Conservation (phyloP, 2,113 vertebrate genomes). For the Caretta caretta region DNA sequence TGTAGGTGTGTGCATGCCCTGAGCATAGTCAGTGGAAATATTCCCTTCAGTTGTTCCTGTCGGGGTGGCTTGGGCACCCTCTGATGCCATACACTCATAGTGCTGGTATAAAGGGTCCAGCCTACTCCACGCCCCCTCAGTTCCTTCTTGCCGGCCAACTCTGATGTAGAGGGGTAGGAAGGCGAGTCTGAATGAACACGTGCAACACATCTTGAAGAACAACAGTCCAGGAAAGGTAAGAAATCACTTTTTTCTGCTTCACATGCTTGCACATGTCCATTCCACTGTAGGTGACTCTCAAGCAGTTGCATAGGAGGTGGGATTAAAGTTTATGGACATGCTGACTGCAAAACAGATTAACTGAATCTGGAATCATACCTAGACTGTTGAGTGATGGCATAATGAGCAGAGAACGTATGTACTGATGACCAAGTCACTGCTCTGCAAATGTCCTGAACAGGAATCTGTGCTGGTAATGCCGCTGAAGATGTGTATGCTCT, state of each 20-base stretch:
- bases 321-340: background rate
- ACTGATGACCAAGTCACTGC: background rate
- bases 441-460: background rate
- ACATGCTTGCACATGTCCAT: background rate
- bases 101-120: background rate
- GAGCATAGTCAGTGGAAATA: background rate
- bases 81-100: background rate
- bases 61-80: too few species aligned
- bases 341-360: background rate
- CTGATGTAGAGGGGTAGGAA: background rate
- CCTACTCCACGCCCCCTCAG: background rate
- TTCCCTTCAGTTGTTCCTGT: background rate
- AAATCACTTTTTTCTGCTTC: background rate
- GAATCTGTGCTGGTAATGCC: background rate
- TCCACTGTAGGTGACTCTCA: background rate
- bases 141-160: background rate
- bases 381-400: background rate
- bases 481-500: background rate
- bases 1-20: background rate
- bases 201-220: background rate
- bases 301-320: background rate
- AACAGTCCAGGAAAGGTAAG: background rate
- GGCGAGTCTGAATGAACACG: background rate
- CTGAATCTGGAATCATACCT: background rate
- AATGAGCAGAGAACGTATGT: background rate